These are phyloP conservation scores for Petrocephalus microphthalmus DNA, from an alignment of 2,113 vertebrate species.

Conservation along the genomic window DNA sequence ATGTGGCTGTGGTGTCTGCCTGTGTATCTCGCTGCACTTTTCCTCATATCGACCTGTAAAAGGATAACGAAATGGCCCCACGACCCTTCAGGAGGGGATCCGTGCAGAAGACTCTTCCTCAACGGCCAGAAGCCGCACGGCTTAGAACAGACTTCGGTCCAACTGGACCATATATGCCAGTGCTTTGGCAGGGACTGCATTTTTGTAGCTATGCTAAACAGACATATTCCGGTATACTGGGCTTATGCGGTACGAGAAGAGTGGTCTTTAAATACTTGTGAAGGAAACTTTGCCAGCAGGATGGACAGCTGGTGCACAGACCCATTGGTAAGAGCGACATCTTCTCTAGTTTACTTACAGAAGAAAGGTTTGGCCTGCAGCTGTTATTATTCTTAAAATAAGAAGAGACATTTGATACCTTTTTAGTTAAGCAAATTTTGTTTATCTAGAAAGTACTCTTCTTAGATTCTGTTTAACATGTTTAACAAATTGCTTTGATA, in stretches of 20 bases:
- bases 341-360: background rate
- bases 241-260: background rate
- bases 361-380: background rate
- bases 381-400: background rate
- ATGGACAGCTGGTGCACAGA: background rate
- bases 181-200: constrained; percentile 8
- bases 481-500: background rate
- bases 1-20: constrained; percentile 2
- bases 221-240: constrained; percentile 8
- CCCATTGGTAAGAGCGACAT: background rate
- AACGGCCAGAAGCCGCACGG: background rate
- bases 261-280: background rate
- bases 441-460: background rate
- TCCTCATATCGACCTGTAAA: background rate
- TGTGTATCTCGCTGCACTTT: background rate
- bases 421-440: background rate
- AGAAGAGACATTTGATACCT: background rate
- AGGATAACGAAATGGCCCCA: background rate
- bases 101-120: constrained; percentile 1
- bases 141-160: background rate
- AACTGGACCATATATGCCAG: background rate
- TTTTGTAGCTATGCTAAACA: constrained; percentile 8
- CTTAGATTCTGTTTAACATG: background rate
- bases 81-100: background rate
- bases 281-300: background rate